Conservation (phyloP, 2,113 vertebrate species). For the Podarcis cretensis region DNA sequence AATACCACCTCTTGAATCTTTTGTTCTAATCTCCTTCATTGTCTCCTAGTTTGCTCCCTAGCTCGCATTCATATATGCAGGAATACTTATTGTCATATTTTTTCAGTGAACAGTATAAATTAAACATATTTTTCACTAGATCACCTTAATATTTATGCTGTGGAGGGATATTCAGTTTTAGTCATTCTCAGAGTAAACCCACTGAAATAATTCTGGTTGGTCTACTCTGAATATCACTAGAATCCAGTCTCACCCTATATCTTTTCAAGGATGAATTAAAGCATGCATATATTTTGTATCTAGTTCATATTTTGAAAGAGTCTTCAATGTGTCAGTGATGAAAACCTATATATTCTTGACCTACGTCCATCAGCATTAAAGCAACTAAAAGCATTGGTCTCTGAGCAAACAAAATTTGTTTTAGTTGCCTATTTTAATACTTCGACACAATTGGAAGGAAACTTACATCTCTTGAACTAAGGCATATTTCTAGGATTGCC, state of each 20-base stretch:
- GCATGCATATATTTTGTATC: not conserved
- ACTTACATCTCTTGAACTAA: not conserved
- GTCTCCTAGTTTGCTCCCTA: not conserved
- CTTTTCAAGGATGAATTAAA: constrained; percentile 3
- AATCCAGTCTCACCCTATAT: too few relatives aligned
- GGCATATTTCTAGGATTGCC: fast-evolving
- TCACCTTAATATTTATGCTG: fast-evolving
- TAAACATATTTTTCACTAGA: not conserved
- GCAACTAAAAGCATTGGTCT: not conserved
- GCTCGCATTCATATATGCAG: not conserved
- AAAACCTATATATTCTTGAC: not conserved
- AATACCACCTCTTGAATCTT: not conserved
- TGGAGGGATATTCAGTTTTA: too few relatives aligned
- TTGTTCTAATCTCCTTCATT: constrained; percentile 2
- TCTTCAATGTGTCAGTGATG: not conserved
- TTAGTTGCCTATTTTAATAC: not conserved
- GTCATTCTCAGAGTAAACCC: too few relatives aligned
- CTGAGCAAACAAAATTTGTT: constrained; percentile 22
- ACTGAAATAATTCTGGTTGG: too few relatives aligned
- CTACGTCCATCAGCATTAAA: not conserved
- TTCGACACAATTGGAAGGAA: not conserved
- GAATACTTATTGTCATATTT: not conserved
- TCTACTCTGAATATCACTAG: too few relatives aligned
- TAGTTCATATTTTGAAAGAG: not conserved
- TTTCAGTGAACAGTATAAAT: not conserved